Conservation (phyloP, 2,888 invertebrate species). For the Drosophila neonasuta region DNA sequence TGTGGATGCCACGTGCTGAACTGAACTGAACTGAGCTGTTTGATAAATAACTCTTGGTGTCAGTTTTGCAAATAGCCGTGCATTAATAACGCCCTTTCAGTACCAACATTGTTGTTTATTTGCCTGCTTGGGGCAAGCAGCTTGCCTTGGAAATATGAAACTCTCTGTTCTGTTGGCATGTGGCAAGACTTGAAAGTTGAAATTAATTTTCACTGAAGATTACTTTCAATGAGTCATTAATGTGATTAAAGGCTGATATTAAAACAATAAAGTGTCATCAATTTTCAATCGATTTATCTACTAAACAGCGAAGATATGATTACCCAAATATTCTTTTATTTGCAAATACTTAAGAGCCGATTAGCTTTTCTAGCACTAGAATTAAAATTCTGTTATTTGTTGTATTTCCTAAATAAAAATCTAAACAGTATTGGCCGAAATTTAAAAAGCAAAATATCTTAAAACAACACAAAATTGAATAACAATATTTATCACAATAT, state of each 20-base stretch:
- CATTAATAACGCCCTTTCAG: constrained; percentile 69
- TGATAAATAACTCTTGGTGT: constrained; percentile 62
- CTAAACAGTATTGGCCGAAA: no score
- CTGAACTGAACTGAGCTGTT: constrained; percentile 37
- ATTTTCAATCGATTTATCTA: not conserved
- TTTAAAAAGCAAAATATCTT: no score
- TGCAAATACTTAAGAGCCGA: no score
- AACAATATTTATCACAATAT: no score
- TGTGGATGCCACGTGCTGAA: constrained; percentile 53
- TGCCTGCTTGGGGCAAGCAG: not conserved
- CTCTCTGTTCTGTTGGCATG: constrained; percentile 1
- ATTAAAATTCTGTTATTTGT: no score
- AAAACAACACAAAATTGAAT: no score
- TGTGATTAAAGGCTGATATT: not conserved
- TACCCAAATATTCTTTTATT: no score
- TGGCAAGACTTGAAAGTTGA: constrained; percentile 3
- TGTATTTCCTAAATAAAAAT: no score
- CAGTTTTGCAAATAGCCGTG: constrained; percentile 66
- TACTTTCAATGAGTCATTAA: not conserved
- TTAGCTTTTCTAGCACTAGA: no score
- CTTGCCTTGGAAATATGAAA: constrained; percentile 32
- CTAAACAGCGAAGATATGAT: no score
- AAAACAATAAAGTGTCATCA: not conserved
- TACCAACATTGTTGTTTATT: constrained; percentile 22
- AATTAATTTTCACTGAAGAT: constrained; percentile 5